Conservation (phyloP, 2,888 invertebrate genomes). For the Chorisops tibialis region DNA sequence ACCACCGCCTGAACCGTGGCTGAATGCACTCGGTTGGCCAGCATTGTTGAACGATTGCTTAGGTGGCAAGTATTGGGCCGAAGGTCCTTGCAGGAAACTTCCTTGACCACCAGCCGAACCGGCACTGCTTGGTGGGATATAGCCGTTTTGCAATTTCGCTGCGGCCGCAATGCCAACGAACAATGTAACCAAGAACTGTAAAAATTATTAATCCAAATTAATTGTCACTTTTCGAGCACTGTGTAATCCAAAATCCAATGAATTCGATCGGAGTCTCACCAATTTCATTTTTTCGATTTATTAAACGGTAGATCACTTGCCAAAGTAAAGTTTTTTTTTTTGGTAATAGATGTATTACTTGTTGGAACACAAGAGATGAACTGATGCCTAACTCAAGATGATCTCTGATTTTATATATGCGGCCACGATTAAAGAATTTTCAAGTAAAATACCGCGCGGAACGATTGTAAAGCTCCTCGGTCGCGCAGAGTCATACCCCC, state of each 20-base stretch:
- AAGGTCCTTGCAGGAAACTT: conserved; percentile 34
- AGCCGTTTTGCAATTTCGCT: conserved; percentile 40
- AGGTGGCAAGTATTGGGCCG: conserved; percentile 34
- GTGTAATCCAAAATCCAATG: background rate
- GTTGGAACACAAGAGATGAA: conserved; percentile 28
- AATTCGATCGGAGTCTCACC: conserved; percentile 21
- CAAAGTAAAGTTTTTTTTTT: conserved; percentile 11
- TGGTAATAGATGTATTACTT: conserved; percentile 23
- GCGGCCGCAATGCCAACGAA: conserved; percentile 39
- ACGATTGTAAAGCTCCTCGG: background rate
- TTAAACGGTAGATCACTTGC: conserved; percentile 12
- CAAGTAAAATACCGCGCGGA: background rate
- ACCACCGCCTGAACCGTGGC: conserved; percentile 20
- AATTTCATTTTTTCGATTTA: conserved; percentile 29
- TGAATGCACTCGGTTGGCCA: conserved; percentile 29
- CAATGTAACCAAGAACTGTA: conserved; percentile 34
- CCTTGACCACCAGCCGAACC: conserved; percentile 37
- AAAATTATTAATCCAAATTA: conserved; percentile 4
- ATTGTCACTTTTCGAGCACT: background rate
- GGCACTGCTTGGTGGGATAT: conserved; percentile 41
- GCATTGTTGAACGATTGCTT: conserved; percentile 35
- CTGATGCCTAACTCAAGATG: conserved; percentile 32
- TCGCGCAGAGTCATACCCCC: background rate
- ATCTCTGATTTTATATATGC: conserved; percentile 31
- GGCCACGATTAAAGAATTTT: conserved; percentile 21